Evolutionary conservation across 2,113 vertebrate species (phyloP).

Genomic region (Mirounga angustirostris): DNA sequence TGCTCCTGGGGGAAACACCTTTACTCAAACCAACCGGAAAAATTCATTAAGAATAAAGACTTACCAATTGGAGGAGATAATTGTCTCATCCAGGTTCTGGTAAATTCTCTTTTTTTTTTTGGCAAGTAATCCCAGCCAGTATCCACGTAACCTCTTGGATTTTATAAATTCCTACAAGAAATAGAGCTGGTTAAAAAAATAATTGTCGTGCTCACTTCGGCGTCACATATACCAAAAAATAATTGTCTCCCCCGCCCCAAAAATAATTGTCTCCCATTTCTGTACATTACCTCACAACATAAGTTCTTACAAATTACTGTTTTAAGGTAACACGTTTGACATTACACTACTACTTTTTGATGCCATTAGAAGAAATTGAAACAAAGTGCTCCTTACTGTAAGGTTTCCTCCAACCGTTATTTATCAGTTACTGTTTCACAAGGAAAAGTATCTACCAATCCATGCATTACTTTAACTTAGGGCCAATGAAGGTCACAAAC

Average conservation of each 20-base stretch:
- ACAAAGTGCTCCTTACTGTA: neutral
- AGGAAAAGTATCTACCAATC: neutral
- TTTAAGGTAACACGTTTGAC: neutral
- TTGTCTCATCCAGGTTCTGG: rapidly evolving
- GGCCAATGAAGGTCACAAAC: neutral
- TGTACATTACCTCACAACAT: neutral
- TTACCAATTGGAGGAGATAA: constrained; percentile 7
- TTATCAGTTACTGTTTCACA: neutral
- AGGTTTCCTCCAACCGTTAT: neutral
- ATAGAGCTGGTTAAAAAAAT: neutral
- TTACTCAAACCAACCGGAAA: neutral
- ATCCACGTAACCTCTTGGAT: rapidly evolving
- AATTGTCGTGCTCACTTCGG: neutral
- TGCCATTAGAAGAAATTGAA: constrained; percentile 4
- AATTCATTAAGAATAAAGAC: neutral
- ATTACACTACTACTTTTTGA: neutral
- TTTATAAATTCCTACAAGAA: constrained; percentile 66
- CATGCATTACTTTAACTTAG: neutral
- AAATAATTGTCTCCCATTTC: neutral
- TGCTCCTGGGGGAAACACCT: neutral
- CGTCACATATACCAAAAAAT: neutral
- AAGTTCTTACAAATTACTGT: neutral
- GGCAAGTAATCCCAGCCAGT: constrained; percentile 62
- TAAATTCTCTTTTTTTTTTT: rapidly evolving
- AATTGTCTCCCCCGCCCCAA: neutral